Percentiles rank a stretch among this genome's conserved stretches.
Conservation (phyloP, 2,113 vertebrate species). For the Perognathus longimembris region DNA sequence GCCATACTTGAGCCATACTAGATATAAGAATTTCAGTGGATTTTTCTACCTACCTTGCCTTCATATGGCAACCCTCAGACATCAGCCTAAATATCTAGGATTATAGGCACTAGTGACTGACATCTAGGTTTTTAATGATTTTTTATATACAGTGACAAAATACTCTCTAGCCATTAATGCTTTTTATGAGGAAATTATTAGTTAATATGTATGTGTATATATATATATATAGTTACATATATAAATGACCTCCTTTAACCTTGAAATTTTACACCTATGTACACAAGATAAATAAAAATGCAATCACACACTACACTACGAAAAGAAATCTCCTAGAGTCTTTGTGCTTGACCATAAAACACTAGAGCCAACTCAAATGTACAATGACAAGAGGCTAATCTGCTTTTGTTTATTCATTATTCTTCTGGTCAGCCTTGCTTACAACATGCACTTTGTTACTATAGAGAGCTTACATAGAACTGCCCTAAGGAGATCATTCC, state of each 20-base stretch:
- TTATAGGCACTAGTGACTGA: no score
- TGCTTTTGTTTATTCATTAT: fast-evolving
- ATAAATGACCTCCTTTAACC: no score
- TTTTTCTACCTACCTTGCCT: not conserved
- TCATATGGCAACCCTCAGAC: not conserved
- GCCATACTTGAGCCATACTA: no score
- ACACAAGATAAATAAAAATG: not conserved
- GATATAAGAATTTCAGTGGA: not conserved
- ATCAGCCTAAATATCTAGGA: no score
- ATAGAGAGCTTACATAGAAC: fast-evolving
- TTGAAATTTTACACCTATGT: not conserved
- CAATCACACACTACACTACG: not conserved
- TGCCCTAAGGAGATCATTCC: not conserved
- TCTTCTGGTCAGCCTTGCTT: fast-evolving
- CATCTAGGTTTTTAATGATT: no score
- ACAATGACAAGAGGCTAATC: no score
- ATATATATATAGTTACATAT: not conserved
- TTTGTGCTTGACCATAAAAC: not conserved
- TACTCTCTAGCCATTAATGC: not conserved
- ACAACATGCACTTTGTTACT: fast-evolving
- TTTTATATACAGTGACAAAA: no score
- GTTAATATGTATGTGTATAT: no score
- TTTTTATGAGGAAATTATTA: not conserved
- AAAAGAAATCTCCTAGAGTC: not conserved
- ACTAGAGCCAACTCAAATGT: not conserved